phyloP scores from a whole-genome alignment of 2,113 vertebrate genomes.

The Oceanodroma tethys region DNA sequence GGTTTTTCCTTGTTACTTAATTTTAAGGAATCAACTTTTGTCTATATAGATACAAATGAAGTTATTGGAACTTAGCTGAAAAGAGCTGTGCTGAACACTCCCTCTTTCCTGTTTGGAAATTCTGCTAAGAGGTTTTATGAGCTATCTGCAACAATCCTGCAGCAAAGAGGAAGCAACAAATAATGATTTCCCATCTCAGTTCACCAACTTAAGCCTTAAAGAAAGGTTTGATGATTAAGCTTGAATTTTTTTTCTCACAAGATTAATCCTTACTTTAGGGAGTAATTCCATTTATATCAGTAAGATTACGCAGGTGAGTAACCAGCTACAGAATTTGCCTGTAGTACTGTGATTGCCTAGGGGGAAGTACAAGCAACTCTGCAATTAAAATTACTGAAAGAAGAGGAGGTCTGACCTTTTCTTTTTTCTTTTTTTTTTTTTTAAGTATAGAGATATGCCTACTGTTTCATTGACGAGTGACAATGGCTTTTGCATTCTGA shows the following conservation, averaged over 20 bases:
- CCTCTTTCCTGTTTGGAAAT: not conserved
- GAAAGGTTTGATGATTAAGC: conserved; percentile 55
- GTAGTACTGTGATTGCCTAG: conserved; percentile 32
- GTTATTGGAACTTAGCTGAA: not conserved
- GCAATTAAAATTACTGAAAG: conserved; percentile 48
- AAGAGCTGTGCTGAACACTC: not conserved
- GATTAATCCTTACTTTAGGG: conserved; percentile 43
- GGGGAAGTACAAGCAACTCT: conserved; percentile 37
- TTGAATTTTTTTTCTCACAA: not conserved
- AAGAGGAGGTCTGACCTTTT: conserved; percentile 34
- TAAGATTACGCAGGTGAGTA: conserved; percentile 47
- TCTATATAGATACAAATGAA: not conserved
- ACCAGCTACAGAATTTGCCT: conserved; percentile 20
- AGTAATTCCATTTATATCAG: conserved; percentile 29
- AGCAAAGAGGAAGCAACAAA: conserved; percentile 7
- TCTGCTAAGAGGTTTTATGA: not conserved
- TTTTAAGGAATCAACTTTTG: not conserved
- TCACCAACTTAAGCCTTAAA: not conserved
- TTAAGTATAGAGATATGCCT: not conserved
- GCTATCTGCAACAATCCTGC: not conserved
- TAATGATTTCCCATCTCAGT: not conserved
- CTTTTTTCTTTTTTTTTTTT: not conserved
- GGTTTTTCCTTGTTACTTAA: not conserved
- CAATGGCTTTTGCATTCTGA: not conserved
- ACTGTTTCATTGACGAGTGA: not conserved